Percentiles rank a stretch among this genome's conserved stretches.
phyloP scores from a whole-genome alignment of 2,888 invertebrate species.

The Reticulitermes lucifugus region DNA sequence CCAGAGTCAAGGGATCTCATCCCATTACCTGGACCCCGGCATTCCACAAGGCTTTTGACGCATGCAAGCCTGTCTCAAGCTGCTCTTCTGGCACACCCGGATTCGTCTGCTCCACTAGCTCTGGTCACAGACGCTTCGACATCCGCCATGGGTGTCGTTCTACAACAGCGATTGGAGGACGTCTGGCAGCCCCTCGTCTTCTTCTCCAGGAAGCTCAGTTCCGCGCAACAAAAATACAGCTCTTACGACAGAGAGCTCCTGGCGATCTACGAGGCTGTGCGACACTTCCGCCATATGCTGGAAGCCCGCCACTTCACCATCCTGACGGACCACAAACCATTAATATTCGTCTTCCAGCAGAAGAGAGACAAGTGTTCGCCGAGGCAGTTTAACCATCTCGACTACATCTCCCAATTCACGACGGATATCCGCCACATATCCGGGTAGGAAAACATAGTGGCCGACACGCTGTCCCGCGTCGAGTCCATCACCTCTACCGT shows the following conservation, averaged over 20 bases:
- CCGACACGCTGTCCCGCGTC: constrained; percentile 22
- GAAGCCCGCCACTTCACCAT: too few relatives aligned
- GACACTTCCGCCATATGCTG: too few relatives aligned
- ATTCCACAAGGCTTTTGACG: background rate
- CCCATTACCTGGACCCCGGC: background rate
- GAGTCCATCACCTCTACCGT: background rate
- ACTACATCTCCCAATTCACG: constrained; percentile 34
- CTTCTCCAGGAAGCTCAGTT: too few relatives aligned
- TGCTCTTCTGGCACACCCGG: background rate
- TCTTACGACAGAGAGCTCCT: too few relatives aligned
- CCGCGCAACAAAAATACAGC: too few relatives aligned
- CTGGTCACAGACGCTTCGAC: background rate
- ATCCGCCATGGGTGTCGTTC: background rate
- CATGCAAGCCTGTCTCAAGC: background rate
- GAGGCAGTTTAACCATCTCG: constrained; percentile 24
- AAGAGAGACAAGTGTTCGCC: constrained; percentile 30
- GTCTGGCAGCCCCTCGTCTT: background rate
- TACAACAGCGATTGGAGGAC: background rate
- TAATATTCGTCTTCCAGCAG: constrained; percentile 20
- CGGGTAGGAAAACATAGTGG: constrained; percentile 18
- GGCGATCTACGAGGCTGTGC: too few relatives aligned
- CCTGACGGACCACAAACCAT: too few relatives aligned
- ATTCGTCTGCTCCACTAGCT: background rate
- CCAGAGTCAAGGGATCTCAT: background rate
- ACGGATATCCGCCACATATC: constrained; percentile 39